Percentiles rank a stretch among this genome's conserved stretches.
Evolutionary conservation across 1,140 invertebrate species (phyloP).

Genomic region (Platorchestia sp.): DNA sequence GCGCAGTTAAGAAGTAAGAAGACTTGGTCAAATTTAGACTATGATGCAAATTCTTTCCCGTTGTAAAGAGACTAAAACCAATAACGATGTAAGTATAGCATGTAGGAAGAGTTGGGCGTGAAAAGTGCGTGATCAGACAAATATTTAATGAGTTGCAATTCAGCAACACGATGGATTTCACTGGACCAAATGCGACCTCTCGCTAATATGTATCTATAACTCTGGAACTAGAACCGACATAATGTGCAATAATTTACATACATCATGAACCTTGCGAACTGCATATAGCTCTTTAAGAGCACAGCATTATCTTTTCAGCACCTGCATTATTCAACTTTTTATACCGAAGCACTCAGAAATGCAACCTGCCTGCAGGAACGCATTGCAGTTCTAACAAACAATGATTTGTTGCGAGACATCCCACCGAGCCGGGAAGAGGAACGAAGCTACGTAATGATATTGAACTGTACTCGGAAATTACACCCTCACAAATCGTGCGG

Average conservation of each 20-base stretch:
- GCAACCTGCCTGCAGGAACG: not conserved
- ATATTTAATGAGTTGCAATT: not conserved
- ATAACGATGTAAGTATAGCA: not conserved
- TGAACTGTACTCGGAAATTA: not conserved
- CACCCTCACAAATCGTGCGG: not conserved
- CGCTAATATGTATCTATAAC: not conserved
- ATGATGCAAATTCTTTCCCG: not conserved
- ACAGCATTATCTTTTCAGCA: not conserved
- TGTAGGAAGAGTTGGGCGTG: not conserved
- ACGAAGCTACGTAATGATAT: not conserved
- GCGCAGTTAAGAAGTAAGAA: too few species aligned
- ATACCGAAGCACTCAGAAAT: not conserved
- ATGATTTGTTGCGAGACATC: not conserved
- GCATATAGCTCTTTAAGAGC: not conserved
- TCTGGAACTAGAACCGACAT: not conserved
- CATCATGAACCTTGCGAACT: not conserved
- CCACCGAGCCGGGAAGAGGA: not conserved
- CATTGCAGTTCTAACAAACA: not conserved
- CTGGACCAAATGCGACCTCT: not conserved
- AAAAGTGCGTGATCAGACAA: not conserved
- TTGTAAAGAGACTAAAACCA: not conserved
- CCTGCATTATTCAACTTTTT: not conserved
- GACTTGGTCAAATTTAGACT: not conserved
- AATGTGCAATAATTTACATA: not conserved
- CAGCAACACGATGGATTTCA: not conserved